Evolutionary conservation across 2,797 vertebrate species (phyloP).

Genomic region (Synanceia verrucosa): DNA sequence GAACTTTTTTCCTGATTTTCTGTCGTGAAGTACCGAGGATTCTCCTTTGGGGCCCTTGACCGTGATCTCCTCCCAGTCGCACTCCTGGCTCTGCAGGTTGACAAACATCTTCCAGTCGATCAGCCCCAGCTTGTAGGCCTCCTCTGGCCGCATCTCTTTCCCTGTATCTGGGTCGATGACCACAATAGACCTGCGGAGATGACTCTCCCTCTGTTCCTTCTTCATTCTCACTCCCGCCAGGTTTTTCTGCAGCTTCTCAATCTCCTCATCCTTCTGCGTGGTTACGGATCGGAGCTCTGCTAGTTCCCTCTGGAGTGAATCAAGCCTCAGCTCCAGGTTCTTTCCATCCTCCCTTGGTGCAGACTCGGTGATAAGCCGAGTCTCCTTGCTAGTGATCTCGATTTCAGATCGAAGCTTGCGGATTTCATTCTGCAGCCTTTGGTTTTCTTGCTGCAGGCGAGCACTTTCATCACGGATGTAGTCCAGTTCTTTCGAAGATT

Average conservation of each 20-base stretch:
- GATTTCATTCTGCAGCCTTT: constrained; percentile 91
- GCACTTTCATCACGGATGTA: constrained; percentile 92
- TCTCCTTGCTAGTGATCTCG: constrained; percentile 91
- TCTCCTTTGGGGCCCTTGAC: constrained; percentile 92
- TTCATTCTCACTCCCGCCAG: constrained; percentile 88
- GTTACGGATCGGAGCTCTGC: constrained; percentile 87
- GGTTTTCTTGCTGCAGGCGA: constrained; percentile 92
- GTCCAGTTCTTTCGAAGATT: constrained; percentile 92
- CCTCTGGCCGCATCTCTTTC: constrained; percentile 94
- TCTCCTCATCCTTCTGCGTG: constrained; percentile 90
- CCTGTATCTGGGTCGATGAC: constrained; percentile 96
- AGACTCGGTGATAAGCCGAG: constrained; percentile 85
- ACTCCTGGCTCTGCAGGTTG: constrained; percentile 96
- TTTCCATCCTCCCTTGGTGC: constrained; percentile 80
- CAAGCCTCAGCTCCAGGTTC: constrained; percentile 89
- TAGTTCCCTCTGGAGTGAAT: constrained; percentile 89
- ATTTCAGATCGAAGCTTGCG: constrained; percentile 93
- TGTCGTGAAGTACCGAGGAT: constrained; percentile 93
- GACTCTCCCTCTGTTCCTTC: constrained; percentile 95
- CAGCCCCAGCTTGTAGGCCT: constrained; percentile 91
- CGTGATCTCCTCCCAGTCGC: constrained; percentile 97
- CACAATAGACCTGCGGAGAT: constrained; percentile 93
- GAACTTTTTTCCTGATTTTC: constrained; percentile 95
- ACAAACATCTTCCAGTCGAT: constrained; percentile 98
- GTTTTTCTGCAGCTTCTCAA: constrained; percentile 90